These are phyloP conservation scores for Hycleus cichorii DNA, from an alignment of 1,140 invertebrate genomes.

Conservation along the genomic window DNA sequence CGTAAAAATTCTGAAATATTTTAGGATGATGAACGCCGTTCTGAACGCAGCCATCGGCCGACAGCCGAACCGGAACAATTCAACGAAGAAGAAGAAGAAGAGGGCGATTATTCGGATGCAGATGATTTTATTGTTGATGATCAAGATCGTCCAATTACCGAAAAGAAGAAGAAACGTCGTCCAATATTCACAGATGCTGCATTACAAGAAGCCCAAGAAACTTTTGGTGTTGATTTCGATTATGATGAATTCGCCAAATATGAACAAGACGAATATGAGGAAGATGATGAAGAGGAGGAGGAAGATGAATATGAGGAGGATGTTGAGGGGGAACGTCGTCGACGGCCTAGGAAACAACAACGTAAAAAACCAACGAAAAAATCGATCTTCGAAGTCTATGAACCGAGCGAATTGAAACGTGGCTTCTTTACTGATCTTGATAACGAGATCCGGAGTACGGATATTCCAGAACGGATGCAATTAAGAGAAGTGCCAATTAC, in stretches of 20 bases:
- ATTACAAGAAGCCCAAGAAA: slow-evolving; percentile 96
- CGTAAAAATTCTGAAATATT: background rate
- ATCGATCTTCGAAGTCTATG: slow-evolving; percentile 93
- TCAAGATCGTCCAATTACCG: slow-evolving; percentile 84
- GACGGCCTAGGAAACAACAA: slow-evolving; percentile 60
- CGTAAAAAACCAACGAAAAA: slow-evolving; percentile 77
- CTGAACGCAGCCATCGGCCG: slow-evolving; percentile 56
- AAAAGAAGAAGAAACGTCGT: slow-evolving; percentile 79
- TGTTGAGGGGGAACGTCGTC: slow-evolving; percentile 45
- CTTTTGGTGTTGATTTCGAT: slow-evolving; percentile 98
- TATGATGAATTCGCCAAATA: slow-evolving; percentile 92
- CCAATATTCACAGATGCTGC: slow-evolving; percentile 89
- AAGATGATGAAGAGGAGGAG: slow-evolving; percentile 69
- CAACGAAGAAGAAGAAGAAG: slow-evolving; percentile 69
- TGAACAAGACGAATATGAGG: slow-evolving; percentile 81
- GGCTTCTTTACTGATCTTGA: slow-evolving; percentile 93
- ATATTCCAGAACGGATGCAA: slow-evolving; percentile 89
- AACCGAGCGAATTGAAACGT: slow-evolving; percentile 93
- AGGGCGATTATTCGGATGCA: slow-evolving; percentile 75
- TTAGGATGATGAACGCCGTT: slow-evolving; percentile 72
- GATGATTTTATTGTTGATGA: slow-evolving; percentile 98
- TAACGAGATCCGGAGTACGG: slow-evolving; percentile 83
- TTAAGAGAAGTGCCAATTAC: slow-evolving; percentile 81
- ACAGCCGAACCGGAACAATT: slow-evolving; percentile 61
- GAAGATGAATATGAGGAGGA: slow-evolving; percentile 42